Percentiles rank a stretch among this genome's conserved stretches.
These are phyloP conservation scores for Tineola bisselliella DNA, from an alignment of 2,888 invertebrate genomes.

Conservation along the genomic window DNA sequence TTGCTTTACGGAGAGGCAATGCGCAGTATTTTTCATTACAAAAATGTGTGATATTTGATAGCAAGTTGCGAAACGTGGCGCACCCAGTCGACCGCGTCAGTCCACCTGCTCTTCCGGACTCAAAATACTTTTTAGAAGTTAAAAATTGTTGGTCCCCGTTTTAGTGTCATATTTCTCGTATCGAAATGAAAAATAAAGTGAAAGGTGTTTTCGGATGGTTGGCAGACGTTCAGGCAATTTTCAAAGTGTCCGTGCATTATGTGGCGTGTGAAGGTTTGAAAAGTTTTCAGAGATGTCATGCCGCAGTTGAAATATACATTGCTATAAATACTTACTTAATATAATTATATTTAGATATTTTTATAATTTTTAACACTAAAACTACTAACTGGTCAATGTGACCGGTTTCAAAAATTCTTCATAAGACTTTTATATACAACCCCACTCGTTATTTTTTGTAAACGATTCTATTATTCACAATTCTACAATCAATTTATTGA, in stretches of 20 bases:
- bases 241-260: not conserved
- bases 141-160: not conserved
- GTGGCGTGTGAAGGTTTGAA: not conserved
- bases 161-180: not conserved
- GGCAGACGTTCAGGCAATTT: conserved; percentile 2
- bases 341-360: too few relatives aligned
- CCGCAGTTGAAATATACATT: too few relatives aligned
- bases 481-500: too few relatives aligned
- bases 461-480: too few relatives aligned
- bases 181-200: not conserved
- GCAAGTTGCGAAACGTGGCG: not conserved
- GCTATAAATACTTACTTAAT: too few relatives aligned
- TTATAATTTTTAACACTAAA: too few relatives aligned
- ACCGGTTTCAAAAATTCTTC: too few relatives aligned
- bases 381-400: too few relatives aligned
- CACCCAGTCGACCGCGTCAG: not conserved
- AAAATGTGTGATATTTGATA: not conserved
- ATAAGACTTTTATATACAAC: too few relatives aligned
- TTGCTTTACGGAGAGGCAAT: not conserved
- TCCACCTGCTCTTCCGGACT: conserved; percentile 8
- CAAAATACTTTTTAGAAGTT: not conserved
- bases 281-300: not conserved
- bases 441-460: too few relatives aligned
- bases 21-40: not conserved
- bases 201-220: not conserved